Percentiles rank a stretch among this genome's conserved stretches.
These are phyloP conservation scores for Meandrusa payeni DNA, from an alignment of 2,888 invertebrate genomes.

Conservation along the genomic window DNA sequence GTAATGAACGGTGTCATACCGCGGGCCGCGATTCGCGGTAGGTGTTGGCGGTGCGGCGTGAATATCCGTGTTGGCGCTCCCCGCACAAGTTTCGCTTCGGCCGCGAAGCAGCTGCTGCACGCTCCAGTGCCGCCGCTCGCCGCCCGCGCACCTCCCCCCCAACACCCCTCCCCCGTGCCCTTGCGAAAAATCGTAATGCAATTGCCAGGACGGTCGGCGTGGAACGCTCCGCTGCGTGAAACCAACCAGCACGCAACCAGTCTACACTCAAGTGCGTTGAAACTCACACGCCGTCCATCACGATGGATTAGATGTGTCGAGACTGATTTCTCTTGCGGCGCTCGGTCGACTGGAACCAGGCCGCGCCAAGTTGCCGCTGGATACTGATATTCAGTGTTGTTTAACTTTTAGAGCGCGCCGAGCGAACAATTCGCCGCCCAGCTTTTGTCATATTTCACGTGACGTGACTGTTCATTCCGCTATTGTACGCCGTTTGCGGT, in stretches of 20 bases:
- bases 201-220: slow-evolving; percentile 78
- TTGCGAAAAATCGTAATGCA: slow-evolving; percentile 80
- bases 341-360: slow-evolving; percentile 57
- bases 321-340: slow-evolving; percentile 69
- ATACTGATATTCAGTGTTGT: slow-evolving; percentile 69
- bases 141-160: slow-evolving; percentile 51
- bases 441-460: slow-evolving; percentile 25
- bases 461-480: slow-evolving; percentile 24
- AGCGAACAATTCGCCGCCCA: slow-evolving; percentile 14
- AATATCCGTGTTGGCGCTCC: slow-evolving; percentile 43
- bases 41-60: slow-evolving; percentile 36
- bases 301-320: slow-evolving; percentile 72
- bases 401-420: slow-evolving; percentile 50
- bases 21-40: neutral
- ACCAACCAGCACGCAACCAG: slow-evolving; percentile 74
- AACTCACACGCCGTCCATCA: slow-evolving; percentile 79
- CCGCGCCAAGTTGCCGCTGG: slow-evolving; percentile 65
- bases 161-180: slow-evolving; percentile 56
- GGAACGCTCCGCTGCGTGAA: slow-evolving; percentile 61
- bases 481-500: slow-evolving; percentile 14
- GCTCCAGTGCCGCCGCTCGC: slow-evolving; percentile 65
- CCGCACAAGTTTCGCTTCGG: slow-evolving; percentile 63
- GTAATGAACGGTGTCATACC: slow-evolving; percentile 33
- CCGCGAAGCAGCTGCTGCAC: slow-evolving; percentile 69
- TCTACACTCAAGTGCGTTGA: slow-evolving; percentile 76